Percentiles rank a stretch among this genome's conserved stretches.
Conservation (phyloP, 64 coral and sea anemone species). For the Pocillopora verrucosa region DNA sequence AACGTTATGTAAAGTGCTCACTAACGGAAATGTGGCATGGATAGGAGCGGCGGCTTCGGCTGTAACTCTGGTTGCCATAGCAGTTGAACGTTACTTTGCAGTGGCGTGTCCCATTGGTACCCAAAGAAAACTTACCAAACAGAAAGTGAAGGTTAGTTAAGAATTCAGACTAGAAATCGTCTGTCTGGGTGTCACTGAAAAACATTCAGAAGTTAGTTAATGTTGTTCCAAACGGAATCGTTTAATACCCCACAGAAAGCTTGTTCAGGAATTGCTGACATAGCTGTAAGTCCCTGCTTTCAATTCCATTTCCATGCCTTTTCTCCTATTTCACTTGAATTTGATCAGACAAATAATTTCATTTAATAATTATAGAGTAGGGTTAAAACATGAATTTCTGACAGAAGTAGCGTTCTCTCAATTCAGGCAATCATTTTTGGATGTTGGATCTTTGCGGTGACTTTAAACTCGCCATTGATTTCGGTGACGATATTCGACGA, state of each 20-base stretch:
- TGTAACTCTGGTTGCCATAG: neutral
- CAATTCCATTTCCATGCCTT: too few relatives aligned
- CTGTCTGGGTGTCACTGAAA: too few relatives aligned
- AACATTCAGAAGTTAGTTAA: too few relatives aligned
- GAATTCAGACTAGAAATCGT: neutral
- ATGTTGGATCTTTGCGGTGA: constrained; percentile 8
- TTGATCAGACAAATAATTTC: too few relatives aligned
- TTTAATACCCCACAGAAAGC: too few relatives aligned
- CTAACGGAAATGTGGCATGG: neutral
- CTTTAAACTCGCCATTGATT: neutral
- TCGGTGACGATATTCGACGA: neutral
- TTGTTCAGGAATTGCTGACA: too few relatives aligned
- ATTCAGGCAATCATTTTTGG: neutral
- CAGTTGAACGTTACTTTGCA: neutral
- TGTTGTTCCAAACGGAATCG: too few relatives aligned
- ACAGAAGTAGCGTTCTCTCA: neutral
- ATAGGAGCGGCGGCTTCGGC: neutral
- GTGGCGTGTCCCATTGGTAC: neutral
- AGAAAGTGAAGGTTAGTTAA: neutral
- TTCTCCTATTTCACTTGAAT: too few relatives aligned
- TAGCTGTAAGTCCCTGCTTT: too few relatives aligned
- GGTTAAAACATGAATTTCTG: too few relatives aligned
- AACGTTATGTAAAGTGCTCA: neutral
- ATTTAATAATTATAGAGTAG: too few relatives aligned
- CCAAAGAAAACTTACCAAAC: neutral